A percentile compares a stretch with the other conserved stretches of the same genome.
Evolutionary conservation across 2,113 vertebrate genomes (phyloP).

Genomic region (Varanus salvator): DNA sequence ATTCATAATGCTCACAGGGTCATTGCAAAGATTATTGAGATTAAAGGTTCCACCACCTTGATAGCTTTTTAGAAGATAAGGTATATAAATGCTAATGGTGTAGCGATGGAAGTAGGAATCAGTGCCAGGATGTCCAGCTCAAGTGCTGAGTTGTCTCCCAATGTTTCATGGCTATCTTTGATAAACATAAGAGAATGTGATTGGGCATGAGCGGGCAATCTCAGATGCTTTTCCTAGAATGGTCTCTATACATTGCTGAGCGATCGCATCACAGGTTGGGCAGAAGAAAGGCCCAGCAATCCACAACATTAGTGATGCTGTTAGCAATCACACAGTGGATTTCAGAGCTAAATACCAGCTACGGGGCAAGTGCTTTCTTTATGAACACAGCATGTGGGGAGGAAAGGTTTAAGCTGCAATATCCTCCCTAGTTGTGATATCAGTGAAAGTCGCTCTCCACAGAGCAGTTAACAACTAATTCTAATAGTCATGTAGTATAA

Average conservation of each 20-base stretch:
- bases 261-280: not conserved
- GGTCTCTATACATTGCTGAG: not conserved
- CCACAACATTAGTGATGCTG: not conserved
- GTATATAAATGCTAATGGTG: not conserved
- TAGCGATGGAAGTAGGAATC: not conserved
- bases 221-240: not conserved
- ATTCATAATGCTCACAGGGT: not conserved
- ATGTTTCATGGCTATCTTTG: not conserved
- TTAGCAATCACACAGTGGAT: not conserved
- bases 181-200: not conserved
- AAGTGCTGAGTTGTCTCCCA: not conserved
- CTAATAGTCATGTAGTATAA: not conserved
- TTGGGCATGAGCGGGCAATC: not conserved
- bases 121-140: not conserved
- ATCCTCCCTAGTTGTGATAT: no score
- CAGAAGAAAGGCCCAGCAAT: not conserved
- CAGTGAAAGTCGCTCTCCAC: no score
- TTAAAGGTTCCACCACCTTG: not conserved
- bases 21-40: not conserved
- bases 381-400: no score
- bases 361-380: not conserved
- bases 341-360: not conserved
- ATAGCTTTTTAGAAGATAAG: no score
- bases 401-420: no score
- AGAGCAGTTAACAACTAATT: no score